Percentiles rank a stretch among this genome's conserved stretches.
phyloP scores from a whole-genome alignment of 92 coral and sea anemone species.

The Nematostella vectensis region DNA sequence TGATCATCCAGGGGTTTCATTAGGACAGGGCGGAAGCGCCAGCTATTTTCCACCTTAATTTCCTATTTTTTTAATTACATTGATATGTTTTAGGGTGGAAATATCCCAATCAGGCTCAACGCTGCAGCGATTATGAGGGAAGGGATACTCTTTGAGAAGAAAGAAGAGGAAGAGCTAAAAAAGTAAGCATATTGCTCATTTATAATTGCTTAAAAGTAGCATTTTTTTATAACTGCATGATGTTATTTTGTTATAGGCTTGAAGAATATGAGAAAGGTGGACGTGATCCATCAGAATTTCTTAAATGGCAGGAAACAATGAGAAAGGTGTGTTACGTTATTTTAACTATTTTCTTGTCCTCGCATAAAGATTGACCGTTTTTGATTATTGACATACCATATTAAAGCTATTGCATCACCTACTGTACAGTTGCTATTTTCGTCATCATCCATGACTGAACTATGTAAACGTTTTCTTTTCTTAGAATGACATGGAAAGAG shows the following conservation, averaged over 20 bases:
- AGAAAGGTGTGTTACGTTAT: conserved; percentile 50
- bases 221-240: not conserved
- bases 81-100: conserved; percentile 77
- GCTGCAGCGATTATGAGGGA: conserved; percentile 97
- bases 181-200: conserved; percentile 29
- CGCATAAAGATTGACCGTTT: too few species aligned
- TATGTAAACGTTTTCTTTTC: too few species aligned
- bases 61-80: too few species aligned
- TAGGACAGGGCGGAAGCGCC: too few species aligned
- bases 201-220: not conserved
- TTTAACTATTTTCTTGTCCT: too few species aligned
- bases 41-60: too few species aligned
- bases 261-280: conserved; percentile 93
- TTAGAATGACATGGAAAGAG: conserved; percentile 76
- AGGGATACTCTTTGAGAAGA: conserved; percentile 86
- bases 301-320: conserved; percentile 83
- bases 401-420: too few species aligned
- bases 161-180: conserved; percentile 78
- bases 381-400: too few species aligned
- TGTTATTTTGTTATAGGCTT: conserved; percentile 25
- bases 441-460: too few species aligned
- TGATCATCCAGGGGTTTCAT: too few species aligned
- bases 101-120: conserved; percentile 84
- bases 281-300: conserved; percentile 83
- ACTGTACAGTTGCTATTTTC: too few species aligned